A percentile compares a stretch with the other conserved stretches of the same genome.
Conservation (phyloP, 1,140 invertebrate genomes). For the Micrasema minimum region DNA sequence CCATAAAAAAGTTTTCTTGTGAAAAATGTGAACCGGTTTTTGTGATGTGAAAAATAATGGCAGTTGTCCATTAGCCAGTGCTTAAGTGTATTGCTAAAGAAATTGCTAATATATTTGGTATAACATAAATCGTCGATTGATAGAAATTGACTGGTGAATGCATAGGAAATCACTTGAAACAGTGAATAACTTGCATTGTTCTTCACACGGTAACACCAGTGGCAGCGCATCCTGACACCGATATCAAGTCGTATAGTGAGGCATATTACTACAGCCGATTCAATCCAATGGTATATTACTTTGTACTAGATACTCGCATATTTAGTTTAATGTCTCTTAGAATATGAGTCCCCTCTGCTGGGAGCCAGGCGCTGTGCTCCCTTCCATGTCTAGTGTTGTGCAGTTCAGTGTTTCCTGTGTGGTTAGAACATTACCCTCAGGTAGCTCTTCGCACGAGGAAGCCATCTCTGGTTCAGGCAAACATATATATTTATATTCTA, state of each 20-base stretch:
- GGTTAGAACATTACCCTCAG: too few relatives aligned
- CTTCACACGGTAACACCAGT: slow-evolving; percentile 23
- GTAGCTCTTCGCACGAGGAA: too few relatives aligned
- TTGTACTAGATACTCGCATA: slow-evolving; percentile 18
- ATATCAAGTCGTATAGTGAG: slow-evolving; percentile 42
- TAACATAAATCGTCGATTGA: slow-evolving; percentile 1
- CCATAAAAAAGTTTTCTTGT: slow-evolving; percentile 30
- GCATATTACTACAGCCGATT: slow-evolving; percentile 25
- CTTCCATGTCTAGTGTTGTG: too few relatives aligned
- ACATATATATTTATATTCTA: too few relatives aligned
- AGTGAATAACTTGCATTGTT: slow-evolving; percentile 7
- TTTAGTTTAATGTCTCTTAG: slow-evolving; percentile 17
- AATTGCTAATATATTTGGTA: slow-evolving; percentile 20
- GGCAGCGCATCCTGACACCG: slow-evolving; percentile 18
- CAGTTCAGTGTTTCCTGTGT: too few relatives aligned
- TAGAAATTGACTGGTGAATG: slow-evolving; percentile 22
- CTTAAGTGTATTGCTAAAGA: slow-evolving; percentile 31
- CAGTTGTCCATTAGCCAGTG: slow-evolving; percentile 31
- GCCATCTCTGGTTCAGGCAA: too few relatives aligned
- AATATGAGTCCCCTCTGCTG: too few relatives aligned
- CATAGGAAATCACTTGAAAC: slow-evolving; percentile 28
- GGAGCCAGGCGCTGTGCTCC: too few relatives aligned
- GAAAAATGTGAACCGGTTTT: slow-evolving; percentile 31
- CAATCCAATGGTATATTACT: slow-evolving; percentile 24
- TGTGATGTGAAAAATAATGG: slow-evolving; percentile 41